Percentiles rank a stretch among this genome's conserved stretches.
These are phyloP conservation scores for Ectemnius lituratus DNA, from an alignment of 2,888 invertebrate species.

Conservation along the genomic window DNA sequence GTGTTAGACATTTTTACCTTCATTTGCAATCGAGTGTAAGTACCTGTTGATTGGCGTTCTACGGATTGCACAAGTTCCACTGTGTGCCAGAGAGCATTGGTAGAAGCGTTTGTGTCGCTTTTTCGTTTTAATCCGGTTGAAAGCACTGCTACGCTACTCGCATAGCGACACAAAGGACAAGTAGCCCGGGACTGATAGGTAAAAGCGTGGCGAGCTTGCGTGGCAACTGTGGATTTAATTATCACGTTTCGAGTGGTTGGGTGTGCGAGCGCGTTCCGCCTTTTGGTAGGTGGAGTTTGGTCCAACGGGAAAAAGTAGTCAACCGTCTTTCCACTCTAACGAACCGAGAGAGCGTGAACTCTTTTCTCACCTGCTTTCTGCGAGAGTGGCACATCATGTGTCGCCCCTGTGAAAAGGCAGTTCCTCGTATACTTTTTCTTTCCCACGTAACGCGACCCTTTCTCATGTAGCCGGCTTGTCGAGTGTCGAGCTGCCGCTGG, in stretches of 20 bases:
- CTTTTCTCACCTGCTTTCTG: slow-evolving; percentile 10
- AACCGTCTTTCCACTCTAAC: slow-evolving; percentile 19
- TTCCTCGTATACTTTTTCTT: slow-evolving; percentile 1
- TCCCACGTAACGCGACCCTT: slow-evolving; percentile 3
- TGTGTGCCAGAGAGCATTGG: background rate
- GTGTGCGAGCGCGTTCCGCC: slow-evolving; percentile 5
- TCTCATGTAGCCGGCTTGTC: background rate
- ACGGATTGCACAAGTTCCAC: background rate
- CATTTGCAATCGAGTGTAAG: slow-evolving; percentile 3
- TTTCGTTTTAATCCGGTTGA: slow-evolving; percentile 40
- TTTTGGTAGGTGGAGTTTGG: slow-evolving; percentile 14
- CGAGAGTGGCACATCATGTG: background rate
- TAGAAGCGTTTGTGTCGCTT: background rate
- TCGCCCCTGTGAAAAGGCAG: background rate
- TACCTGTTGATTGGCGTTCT: slow-evolving; percentile 39
- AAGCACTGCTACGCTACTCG: slow-evolving; percentile 15
- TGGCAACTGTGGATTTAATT: slow-evolving; percentile 32
- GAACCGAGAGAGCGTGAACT: slow-evolving; percentile 19
- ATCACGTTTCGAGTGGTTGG: slow-evolving; percentile 30
- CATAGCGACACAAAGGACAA: slow-evolving; percentile 20
- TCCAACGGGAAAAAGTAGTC: slow-evolving; percentile 14
- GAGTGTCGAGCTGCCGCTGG: too few relatives aligned
- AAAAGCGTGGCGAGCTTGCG: slow-evolving; percentile 33
- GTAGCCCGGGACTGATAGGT: slow-evolving; percentile 12
- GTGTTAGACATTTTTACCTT: background rate